A percentile compares a stretch with the other conserved stretches of the same genome.
phyloP scores from a whole-genome alignment of 64 coral and sea anemone genomes.

The Montipora cactus region DNA sequence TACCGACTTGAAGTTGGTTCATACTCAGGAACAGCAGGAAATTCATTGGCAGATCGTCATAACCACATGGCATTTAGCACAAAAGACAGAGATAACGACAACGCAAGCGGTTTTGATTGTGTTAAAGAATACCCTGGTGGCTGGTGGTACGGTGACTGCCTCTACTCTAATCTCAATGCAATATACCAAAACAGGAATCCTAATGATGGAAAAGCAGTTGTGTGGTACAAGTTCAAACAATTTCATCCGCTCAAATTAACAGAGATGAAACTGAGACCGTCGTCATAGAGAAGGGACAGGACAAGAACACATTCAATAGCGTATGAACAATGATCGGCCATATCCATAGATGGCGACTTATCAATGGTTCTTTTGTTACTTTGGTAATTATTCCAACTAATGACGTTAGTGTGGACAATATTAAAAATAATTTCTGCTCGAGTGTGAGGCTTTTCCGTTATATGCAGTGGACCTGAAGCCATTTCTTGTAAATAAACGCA shows the following conservation, averaged over 20 bases:
- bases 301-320: too few species aligned
- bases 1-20: conserved; percentile 48
- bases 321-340: too few species aligned
- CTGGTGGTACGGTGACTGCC: conserved; percentile 60
- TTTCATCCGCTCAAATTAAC: conserved; percentile 29
- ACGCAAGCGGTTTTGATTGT: not conserved
- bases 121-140: not conserved
- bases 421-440: too few species aligned
- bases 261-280: conserved; percentile 60
- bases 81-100: conserved; percentile 66
- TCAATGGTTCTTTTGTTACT: too few species aligned
- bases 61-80: conserved; percentile 70
- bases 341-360: too few species aligned
- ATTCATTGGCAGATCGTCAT: conserved; percentile 58
- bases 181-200: conserved; percentile 21
- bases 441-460: too few species aligned
- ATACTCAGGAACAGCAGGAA: conserved; percentile 71
- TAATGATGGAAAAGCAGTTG: too few species aligned
- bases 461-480: too few species aligned
- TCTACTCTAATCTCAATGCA: conserved; percentile 54
- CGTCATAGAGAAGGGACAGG: not conserved
- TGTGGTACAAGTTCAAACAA: conserved; percentile 26
- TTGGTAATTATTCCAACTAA: too few species aligned
- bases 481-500: too few species aligned
- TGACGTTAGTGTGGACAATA: too few species aligned